Evolutionary conservation across 2,113 vertebrate genomes (phyloP), one percentile per base, ranked within the genome.

Genomic region (Siphamia tubifer): DNA sequence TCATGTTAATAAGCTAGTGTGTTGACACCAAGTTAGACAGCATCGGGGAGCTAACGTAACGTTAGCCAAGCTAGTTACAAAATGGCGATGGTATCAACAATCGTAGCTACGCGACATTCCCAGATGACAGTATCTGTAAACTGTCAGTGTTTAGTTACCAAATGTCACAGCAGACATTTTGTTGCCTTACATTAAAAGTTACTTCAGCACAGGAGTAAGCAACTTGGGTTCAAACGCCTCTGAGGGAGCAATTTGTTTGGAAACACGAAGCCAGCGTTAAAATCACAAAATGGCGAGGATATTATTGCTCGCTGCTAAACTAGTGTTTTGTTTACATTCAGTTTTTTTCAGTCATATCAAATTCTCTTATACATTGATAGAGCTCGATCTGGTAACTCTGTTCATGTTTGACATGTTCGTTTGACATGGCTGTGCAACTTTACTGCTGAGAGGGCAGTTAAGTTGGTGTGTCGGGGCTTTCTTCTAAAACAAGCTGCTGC

Each of bases 31-130:
- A 79, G 68, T 79, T 70, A 21, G 40, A 56, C 49, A 56, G 42
- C 31, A 35, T 42, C 34, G 15, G 16, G 11, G 2, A 38, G 84
- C 88, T 87, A 77, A 68, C 65, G 44, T 70, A 43, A 77, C 54
- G 68, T 70, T 82, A 79, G 85, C 83, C 24, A 32, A 52, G 68
- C 78, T 84, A 87, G 81, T 77, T 85, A 91, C 89, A 91, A 92
- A 91, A 92, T 91, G 91, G 91, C 90, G 90, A 89, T 73, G 86
- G 87, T 81, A 86, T 87, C 86, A 90, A 89, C 85, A 91, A 81
- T 83, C 85, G 83, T 87, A 81, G 72, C 86, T 85, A 85, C 81
- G 85, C 81, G 82, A 90, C 87, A 86, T 90, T 89, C 81, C 68
- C 78, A 77, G 80, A 68, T 90, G 84, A 85, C 86, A 83, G 81